Evolutionary conservation across 2,113 vertebrate genomes (phyloP), one percentile per base, ranked within the genome.

Genomic region (Oncorhynchus masou): DNA sequence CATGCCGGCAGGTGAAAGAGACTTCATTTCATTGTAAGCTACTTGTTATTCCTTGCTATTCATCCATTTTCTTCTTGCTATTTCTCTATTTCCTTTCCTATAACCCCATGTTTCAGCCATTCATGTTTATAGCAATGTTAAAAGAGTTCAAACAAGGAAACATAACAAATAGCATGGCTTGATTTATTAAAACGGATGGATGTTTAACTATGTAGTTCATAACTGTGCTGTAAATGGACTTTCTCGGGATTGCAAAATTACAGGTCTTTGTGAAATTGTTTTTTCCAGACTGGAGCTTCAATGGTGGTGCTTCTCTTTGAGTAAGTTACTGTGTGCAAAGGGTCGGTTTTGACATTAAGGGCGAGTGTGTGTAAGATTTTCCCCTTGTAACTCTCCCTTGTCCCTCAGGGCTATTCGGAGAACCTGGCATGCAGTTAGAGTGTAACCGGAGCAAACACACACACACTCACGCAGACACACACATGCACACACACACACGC

Each of bases 331-430:
- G 80, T 87, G 71, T 77, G 72, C 2, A 27, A 24, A 13, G 25
- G 16, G 31, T 64, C 22, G 48, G 62, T 76, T 82, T 68, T n/a
- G 74, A 66, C 65, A 68, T 16, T 68, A 75, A 62, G 48, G 45
- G 8, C 3, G 24, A 60, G 48, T 27, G 34, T 75, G 68, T 80
- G 75, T 83, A 79, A 24, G 68, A 73, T 75, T 81, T 85, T 76
- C 78, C 78, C 77, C 76, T 73, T 70, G 48, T 81, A 78, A 70
- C 70, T 82, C 57, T 76, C n/a, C 31, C 77, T 9, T 60, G 68
- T 79, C 57, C 81, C 81, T 70, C 49, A 68, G 76, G 82, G 57
- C 1, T 74, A 75, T 81, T 79, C 81, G 79, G 59, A 83, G 82
- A 87, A 85, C 73, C 81, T 80, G 76, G 62, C 71, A 73, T 48